A percentile compares a stretch with the other conserved stretches of the same genome.
These are phyloP conservation scores for Thalassophryne amazonica DNA, from an alignment of 2,797 vertebrate species.

Conservation along the genomic window DNA sequence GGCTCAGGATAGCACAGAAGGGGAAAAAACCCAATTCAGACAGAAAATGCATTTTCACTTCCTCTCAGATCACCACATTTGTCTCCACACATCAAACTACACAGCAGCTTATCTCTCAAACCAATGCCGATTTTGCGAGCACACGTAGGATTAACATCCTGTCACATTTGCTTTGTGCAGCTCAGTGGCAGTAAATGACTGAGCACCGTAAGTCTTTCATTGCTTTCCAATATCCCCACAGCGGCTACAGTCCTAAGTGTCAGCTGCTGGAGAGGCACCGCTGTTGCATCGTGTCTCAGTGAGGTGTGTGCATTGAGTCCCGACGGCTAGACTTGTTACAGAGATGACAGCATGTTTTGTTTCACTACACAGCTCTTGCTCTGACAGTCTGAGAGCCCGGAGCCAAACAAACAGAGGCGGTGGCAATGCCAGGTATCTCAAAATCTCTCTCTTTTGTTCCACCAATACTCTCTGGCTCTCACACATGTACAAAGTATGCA, in stretches of 20 bases:
- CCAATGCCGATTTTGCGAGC: not conserved
- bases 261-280: conserved; percentile 51
- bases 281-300: conserved; percentile 51
- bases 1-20: conserved; percentile 27
- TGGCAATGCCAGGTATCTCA: conserved; percentile 65
- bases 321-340: conserved; percentile 70
- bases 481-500: conserved; percentile 7
- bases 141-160: conserved; percentile 18
- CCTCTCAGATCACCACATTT: conserved; percentile 6
- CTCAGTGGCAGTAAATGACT: conserved; percentile 4
- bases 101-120: conserved; percentile 11
- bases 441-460: conserved; percentile 42
- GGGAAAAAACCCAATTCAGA: conserved; percentile 12
- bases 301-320: conserved; percentile 64
- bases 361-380: conserved; percentile 64
- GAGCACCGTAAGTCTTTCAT: conserved; percentile 12
- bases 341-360: conserved; percentile 79
- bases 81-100: conserved; percentile 8
- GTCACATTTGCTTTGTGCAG: conserved; percentile 15
- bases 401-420: conserved; percentile 77
- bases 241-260: conserved; percentile 48
- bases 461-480: not conserved
- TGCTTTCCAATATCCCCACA: conserved; percentile 32
- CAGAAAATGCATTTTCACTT: conserved; percentile 10
- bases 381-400: conserved; percentile 71